These are phyloP conservation scores for Hapalemur alaotrensis DNA, from an alignment of 2,797 vertebrate genomes.

Conservation along the genomic window DNA sequence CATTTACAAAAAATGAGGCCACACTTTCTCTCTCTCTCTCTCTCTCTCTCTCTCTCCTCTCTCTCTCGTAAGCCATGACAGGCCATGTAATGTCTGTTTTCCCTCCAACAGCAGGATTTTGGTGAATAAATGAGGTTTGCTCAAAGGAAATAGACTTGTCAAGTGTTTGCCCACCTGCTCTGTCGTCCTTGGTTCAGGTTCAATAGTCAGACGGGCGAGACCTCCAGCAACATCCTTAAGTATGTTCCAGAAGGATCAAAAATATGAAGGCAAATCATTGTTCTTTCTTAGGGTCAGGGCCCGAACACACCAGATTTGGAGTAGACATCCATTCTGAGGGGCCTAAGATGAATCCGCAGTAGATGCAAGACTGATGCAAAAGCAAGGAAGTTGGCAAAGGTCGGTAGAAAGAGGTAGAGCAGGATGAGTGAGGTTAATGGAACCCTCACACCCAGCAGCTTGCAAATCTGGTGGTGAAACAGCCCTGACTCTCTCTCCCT, in stretches of 20 bases:
- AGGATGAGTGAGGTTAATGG: not conserved
- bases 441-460: not conserved
- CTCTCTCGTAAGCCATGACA: not conserved
- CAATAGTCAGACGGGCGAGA: not conserved
- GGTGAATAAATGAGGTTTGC: not conserved
- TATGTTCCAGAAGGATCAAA: constrained; percentile 1
- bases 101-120: not conserved
- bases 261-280: not conserved
- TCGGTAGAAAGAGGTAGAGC: not conserved
- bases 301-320: not conserved
- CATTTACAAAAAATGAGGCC: constrained; percentile 51
- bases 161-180: not conserved
- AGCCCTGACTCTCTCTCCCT: not conserved
- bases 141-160: not conserved
- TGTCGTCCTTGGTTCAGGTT: not conserved
- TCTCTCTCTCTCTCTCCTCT: not conserved
- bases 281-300: not conserved
- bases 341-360: not conserved
- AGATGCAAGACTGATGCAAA: not conserved
- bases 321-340: not conserved
- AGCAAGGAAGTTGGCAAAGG: not conserved
- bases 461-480: not conserved
- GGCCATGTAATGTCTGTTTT: not conserved
- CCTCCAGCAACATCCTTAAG: not conserved
- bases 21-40: not conserved